Evolutionary conservation across 2,888 invertebrate genomes (phyloP).

Genomic region (Iphiclides podalirius): DNA sequence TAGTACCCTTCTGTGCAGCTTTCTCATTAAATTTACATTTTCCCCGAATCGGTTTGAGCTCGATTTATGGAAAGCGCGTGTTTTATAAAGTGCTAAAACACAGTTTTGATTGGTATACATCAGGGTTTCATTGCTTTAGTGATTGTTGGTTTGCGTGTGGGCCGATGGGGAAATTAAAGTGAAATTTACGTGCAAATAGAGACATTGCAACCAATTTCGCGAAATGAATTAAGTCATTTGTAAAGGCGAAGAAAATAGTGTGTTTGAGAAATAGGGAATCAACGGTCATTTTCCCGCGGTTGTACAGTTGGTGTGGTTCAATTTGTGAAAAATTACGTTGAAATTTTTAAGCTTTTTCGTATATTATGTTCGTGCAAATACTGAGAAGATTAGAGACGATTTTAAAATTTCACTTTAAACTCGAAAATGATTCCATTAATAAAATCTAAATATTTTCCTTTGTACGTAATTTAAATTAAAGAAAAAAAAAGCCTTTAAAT

Average conservation of each 20-base stretch:
- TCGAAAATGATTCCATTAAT: too few relatives aligned
- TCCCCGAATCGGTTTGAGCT: slow-evolving; percentile 20
- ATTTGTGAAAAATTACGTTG: slow-evolving; percentile 13
- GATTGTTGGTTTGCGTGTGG: slow-evolving; percentile 71
- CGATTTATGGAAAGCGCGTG: slow-evolving; percentile 37
- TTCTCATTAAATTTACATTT: slow-evolving; percentile 41
- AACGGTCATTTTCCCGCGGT: background rate
- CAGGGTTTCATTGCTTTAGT: slow-evolving; percentile 36
- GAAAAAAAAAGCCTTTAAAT: too few relatives aligned
- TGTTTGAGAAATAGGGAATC: slow-evolving; percentile 2
- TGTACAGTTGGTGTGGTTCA: slow-evolving; percentile 6
- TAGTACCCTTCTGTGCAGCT: background rate
- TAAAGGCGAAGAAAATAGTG: background rate
- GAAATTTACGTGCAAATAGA: slow-evolving; percentile 42
- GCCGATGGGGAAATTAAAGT: slow-evolving; percentile 64
- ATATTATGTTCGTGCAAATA: too few relatives aligned
- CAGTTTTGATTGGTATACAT: slow-evolving; percentile 64
- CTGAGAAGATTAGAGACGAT: too few relatives aligned
- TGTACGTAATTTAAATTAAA: too few relatives aligned
- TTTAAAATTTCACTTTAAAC: too few relatives aligned
- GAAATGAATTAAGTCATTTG: slow-evolving; percentile 21
- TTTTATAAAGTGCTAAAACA: slow-evolving; percentile 64
- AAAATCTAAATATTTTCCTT: too few relatives aligned
- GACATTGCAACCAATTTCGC: slow-evolving; percentile 20
- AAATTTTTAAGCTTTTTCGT: too few relatives aligned